Base-by-base conservation (phyloP, 2,113 vertebrate species). In the Macroglossus sobrinus region DNA sequence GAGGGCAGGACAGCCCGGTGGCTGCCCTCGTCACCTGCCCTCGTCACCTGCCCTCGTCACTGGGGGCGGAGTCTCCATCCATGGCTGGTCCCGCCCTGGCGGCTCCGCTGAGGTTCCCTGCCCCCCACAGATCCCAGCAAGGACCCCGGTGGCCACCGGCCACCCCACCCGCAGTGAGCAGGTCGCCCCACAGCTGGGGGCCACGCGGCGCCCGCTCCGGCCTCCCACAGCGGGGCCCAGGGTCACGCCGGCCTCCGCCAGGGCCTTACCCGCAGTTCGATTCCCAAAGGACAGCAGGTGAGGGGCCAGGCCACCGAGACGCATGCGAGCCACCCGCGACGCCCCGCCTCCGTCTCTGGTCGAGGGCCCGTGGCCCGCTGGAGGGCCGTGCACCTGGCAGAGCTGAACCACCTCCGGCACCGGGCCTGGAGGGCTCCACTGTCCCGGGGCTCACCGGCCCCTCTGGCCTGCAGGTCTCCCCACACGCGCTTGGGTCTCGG, bases 171-270 rank as follows among this genome's bases (percentile, higher is more conserved):
- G 21, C 40, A 2, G 3, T 0, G n/a, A 40, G n/a, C 1, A 1
- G 19, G 43, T 33, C 0, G 35, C 53, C 18, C 2, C 1, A 2
- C 19, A 30, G 6, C 3, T 4, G 4, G 19, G 24, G 11, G 30
- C 59, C 38, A 28, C 1, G 0, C 3, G 1, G n/a, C 0, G 4
- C 64, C 66, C 30, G 59, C 18, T 59, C 45, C 10, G 24, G 69
- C 33, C 14, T 11, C 33, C n/a, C 5, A 1, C 2, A 0, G 12
- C 3, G 7, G 15, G 57, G 22, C 16, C 66, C 10, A 1, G 11
- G 1, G 71, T 3, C 2, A 1, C 0, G 3, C 18, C 12, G 3
- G 0, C 59, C 26, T 30, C n/a, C 4, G 38, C 16, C 4, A 9
- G 68, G 1, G 74, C 59, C 5, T 7, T 1, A 22, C 13, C 0